Conservation (phyloP, 2,888 invertebrate genomes). For the Tenthredo mesomela region DNA sequence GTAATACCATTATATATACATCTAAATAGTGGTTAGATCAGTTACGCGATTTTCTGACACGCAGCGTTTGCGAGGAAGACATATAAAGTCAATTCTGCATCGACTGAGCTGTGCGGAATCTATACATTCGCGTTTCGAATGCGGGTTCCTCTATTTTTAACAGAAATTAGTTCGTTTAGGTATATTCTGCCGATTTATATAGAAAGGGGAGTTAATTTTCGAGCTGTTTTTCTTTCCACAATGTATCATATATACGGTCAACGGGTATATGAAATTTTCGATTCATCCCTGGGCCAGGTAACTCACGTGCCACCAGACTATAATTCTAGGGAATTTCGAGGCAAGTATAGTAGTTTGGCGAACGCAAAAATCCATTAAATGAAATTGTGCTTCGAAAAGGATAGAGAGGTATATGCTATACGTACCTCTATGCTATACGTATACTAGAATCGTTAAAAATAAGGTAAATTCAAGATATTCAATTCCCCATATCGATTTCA, state of each 20-base stretch:
- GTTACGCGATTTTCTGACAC: constrained; percentile 32
- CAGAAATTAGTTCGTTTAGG: too few relatives aligned
- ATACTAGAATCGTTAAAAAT: background rate
- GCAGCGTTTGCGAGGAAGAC: constrained; percentile 23
- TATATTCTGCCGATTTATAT: too few relatives aligned
- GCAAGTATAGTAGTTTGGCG: constrained; percentile 40
- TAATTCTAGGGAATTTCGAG: constrained; percentile 38
- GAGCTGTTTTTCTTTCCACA: background rate
- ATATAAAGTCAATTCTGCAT: constrained; percentile 1
- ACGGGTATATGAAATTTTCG: background rate
- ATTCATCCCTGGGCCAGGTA: background rate
- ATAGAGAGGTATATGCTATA: background rate
- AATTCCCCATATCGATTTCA: background rate
- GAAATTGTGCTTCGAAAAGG: constrained; percentile 19
- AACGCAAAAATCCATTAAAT: constrained; percentile 36
- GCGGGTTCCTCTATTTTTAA: too few relatives aligned
- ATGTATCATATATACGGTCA: background rate
- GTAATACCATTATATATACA: background rate
- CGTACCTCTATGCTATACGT: too few relatives aligned
- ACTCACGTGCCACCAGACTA: constrained; percentile 43
- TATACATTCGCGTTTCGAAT: too few relatives aligned
- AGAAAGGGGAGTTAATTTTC: too few relatives aligned
- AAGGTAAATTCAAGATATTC: background rate
- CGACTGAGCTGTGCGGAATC: background rate
- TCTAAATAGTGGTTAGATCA: background rate